Evolutionary conservation across 2,113 vertebrate genomes (phyloP).

Genomic region (Ahaetulla prasina): DNA sequence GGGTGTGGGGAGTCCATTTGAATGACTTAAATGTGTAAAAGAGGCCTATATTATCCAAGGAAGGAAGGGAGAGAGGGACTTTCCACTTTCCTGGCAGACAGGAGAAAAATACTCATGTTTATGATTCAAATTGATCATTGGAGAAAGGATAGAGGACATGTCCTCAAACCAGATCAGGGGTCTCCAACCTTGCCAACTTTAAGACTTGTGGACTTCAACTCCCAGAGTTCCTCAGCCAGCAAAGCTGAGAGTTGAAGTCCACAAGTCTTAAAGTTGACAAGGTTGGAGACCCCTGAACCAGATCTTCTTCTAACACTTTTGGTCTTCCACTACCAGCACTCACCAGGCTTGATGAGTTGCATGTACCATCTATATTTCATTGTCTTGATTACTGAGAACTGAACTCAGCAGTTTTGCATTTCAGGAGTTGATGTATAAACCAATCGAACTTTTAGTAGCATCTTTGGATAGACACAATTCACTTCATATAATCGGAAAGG

Average conservation of each 20-base stretch:
- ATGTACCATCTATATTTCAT: not conserved
- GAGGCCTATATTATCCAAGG: not conserved
- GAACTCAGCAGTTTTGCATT: not conserved
- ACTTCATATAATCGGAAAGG: not conserved
- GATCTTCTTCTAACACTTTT: not conserved
- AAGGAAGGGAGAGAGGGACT: not conserved
- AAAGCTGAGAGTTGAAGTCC: too few relatives aligned
- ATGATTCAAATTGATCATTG: not conserved
- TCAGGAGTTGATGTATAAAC: not conserved
- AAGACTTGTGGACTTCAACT: too few relatives aligned
- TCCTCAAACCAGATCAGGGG: not conserved
- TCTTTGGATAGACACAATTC: not conserved
- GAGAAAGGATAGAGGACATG: not conserved
- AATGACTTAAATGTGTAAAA: not conserved
- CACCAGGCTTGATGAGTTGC: not conserved
- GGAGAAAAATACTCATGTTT: not conserved
- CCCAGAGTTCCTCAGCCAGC: too few relatives aligned
- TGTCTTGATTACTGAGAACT: not conserved
- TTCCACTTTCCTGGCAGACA: not conserved
- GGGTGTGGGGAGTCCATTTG: not conserved
- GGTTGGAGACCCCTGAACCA: too few relatives aligned
- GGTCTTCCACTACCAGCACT: not conserved
- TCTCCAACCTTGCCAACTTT: too few relatives aligned
- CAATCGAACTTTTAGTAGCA: not conserved
- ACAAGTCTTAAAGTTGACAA: too few relatives aligned